Conservation (phyloP, 1,140 invertebrate species). For the Scaptomyza hsui region DNA sequence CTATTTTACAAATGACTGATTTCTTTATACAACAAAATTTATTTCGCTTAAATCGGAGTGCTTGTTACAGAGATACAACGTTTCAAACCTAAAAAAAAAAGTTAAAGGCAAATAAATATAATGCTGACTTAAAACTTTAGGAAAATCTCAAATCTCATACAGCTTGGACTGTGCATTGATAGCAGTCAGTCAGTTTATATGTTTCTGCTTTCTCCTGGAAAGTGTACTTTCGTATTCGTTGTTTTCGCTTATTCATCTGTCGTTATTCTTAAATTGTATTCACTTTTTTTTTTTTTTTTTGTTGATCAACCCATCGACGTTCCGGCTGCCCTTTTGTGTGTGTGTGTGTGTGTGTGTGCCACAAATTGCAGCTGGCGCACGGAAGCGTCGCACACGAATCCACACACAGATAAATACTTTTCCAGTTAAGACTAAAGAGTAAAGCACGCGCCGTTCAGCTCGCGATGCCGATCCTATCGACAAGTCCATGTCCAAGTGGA, state of each 20-base stretch:
- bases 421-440: conserved; percentile 45
- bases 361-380: conserved; percentile 80
- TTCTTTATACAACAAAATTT: too few relatives aligned
- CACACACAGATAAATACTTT: conserved; percentile 5
- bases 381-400: conserved; percentile 69
- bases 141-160: too few relatives aligned
- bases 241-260: neutral
- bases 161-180: too few relatives aligned
- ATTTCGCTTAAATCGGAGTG: too few relatives aligned
- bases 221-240: conserved; percentile 13
- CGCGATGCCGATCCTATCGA: conserved; percentile 36
- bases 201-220: neutral
- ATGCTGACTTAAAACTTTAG: too few relatives aligned
- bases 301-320: conserved; percentile 45
- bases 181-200: neutral
- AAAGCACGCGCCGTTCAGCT: conserved; percentile 78
- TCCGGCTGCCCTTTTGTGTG: conserved; percentile 59
- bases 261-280: conserved; percentile 31
- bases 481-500: neutral
- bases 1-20: too few relatives aligned
- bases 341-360: conserved; percentile 51
- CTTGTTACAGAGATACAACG: too few relatives aligned
- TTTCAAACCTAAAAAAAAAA: too few relatives aligned
- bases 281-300: conserved; percentile 30
- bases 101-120: too few relatives aligned